Percentiles rank a stretch among this genome's conserved stretches.
phyloP scores from a whole-genome alignment of 2,888 invertebrate genomes.

The Agrochola lota region DNA sequence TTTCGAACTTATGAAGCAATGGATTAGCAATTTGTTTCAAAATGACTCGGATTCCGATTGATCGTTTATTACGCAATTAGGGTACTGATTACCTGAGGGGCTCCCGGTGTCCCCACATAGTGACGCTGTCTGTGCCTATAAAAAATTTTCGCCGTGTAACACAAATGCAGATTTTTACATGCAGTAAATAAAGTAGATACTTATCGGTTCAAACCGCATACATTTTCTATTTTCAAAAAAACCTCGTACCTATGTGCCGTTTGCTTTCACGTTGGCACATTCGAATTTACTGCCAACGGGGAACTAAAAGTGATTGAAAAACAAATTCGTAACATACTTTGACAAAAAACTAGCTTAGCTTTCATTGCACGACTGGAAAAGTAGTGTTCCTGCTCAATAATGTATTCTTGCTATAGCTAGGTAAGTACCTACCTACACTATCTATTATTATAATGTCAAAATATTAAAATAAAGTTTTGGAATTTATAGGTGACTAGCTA shows the following conservation, averaged over 20 bases:
- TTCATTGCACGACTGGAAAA: background rate
- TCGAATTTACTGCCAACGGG: background rate
- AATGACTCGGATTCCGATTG: no score
- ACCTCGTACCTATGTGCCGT: background rate
- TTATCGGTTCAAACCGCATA: background rate
- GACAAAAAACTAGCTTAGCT: slow-evolving; percentile 5
- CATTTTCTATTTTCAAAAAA: background rate
- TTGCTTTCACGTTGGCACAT: slow-evolving; percentile 3
- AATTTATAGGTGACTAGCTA: no score
- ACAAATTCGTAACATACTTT: background rate
- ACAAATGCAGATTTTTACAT: no score
- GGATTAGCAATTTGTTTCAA: no score
- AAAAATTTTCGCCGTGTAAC: background rate
- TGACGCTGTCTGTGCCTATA: no score
- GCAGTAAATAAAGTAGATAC: background rate
- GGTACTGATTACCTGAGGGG: no score
- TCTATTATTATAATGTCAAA: background rate
- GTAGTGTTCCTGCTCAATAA: background rate
- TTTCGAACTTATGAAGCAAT: no score
- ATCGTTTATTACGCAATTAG: no score
- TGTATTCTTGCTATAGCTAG: background rate
- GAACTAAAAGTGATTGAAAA: slow-evolving; percentile 15
- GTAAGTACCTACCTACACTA: background rate
- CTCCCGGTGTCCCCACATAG: no score
- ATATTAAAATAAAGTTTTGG: background rate